Base-by-base conservation (phyloP, 1,140 invertebrate species). In the Drosophila eugracilis region DNA sequence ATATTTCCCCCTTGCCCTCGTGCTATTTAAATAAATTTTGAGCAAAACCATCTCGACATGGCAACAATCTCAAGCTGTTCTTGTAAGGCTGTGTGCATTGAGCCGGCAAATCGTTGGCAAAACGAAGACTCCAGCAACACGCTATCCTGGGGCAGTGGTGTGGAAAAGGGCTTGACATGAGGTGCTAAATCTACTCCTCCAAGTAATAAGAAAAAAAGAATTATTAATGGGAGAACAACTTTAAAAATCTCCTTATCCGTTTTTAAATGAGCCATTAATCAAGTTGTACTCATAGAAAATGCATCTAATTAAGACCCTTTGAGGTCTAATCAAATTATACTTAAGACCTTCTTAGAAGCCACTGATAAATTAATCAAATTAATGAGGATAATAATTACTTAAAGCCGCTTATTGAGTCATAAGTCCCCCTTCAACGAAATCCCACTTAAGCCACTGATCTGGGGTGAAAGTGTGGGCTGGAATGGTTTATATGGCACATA, bases 401-500 rank as follows among this genome's bases (percentile, higher is more conserved):
- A 3, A 22, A 22, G n/a, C n/a, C n/a, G n/a, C n/a, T 21, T n/a
- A 3, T 3, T 14, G 10, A 10, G 0, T 17, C 6, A 3, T 14
- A 19, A 10, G 1, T 5, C 47, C 15, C 12, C 10, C 48, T 24
- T 14, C 0, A 17, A 24, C 0, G 9, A 12, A 15, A 50, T 22
- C 30, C 5, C 7, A 2, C 15, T 4, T 7, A 49, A 15, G 24
- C 19, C 62, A 6, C 39, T 47, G 62, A 24, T 39, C 19, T 3
- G 34, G 34, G n/a, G 4, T 19, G 19, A 15, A 37, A 50, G 32
- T 57, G 21, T 49, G 30, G 34, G 24, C 42, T 22, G n/a, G 6
- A 59, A 71, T 71, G 66, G 53, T 72, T 71, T 72, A 72, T 59
- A 34, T 59, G 66, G 54, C 70, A 72, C 66, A 72, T 60, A 71